Evolutionary conservation across 2,888 invertebrate species (phyloP).

Genomic region (Napeogenes inachia): DNA sequence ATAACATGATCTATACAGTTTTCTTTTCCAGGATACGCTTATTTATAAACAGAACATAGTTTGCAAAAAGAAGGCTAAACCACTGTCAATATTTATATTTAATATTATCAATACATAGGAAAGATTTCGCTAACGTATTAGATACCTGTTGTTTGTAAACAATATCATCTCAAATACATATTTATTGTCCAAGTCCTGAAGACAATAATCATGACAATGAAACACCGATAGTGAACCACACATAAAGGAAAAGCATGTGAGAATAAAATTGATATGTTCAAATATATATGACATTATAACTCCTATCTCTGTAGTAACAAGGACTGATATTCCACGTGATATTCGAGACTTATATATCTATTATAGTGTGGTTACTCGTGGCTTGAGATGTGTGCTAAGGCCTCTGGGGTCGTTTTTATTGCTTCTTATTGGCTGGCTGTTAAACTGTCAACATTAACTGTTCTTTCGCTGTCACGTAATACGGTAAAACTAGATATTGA

Average conservation of each 20-base stretch:
- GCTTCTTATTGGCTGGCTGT: conserved; percentile 53
- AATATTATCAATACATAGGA: too few species aligned
- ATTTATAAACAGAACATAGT: too few species aligned
- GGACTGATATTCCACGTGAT: not conserved
- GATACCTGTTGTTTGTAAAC: too few species aligned
- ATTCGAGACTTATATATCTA: not conserved
- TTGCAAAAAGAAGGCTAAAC: too few species aligned
- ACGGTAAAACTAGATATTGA: conserved; percentile 16
- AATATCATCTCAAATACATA: too few species aligned
- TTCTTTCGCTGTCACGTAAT: conserved; percentile 26
- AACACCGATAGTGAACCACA: conserved; percentile 28
- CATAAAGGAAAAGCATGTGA: conserved; percentile 42
- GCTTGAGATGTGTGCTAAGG: conserved; percentile 30
- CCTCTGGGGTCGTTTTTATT: conserved; percentile 54
- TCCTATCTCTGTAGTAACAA: too few species aligned
- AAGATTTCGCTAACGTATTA: too few species aligned
- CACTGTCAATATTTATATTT: too few species aligned
- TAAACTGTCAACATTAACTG: conserved; percentile 55
- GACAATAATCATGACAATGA: conserved; percentile 21
- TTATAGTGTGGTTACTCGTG: not conserved
- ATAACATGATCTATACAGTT: conserved; percentile 24
- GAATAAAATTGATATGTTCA: conserved; percentile 7
- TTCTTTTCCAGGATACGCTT: not conserved
- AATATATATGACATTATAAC: not conserved
- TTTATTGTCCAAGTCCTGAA: not conserved